A percentile compares a stretch with the other conserved stretches of the same genome.
Conservation (phyloP, 2,888 invertebrate species). For the Thera obeliscata region DNA sequence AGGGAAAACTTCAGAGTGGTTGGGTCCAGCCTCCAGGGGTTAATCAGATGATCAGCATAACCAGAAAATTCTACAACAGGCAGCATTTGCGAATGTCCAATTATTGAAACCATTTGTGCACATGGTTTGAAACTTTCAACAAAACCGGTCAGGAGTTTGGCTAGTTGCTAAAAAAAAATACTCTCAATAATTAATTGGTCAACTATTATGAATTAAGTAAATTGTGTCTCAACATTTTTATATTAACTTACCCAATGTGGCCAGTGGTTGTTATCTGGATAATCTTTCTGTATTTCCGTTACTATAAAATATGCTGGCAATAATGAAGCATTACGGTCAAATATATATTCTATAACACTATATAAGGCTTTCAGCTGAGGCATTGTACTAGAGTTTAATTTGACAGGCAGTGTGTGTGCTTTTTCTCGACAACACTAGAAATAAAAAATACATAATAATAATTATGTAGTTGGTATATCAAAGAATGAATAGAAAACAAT, state of each 20-base stretch:
- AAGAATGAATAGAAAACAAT: neutral
- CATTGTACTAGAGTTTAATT: slow-evolving; percentile 91
- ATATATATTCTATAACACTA: slow-evolving; percentile 93
- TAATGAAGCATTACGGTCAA: slow-evolving; percentile 95
- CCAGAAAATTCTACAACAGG: slow-evolving; percentile 97
- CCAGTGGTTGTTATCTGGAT: slow-evolving; percentile 91
- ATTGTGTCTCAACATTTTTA: neutral
- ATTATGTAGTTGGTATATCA: neutral
- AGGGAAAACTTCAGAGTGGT: slow-evolving; percentile 87
- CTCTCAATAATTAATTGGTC: neutral
- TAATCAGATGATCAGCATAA: slow-evolving; percentile 94
- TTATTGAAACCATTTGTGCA: slow-evolving; percentile 98
- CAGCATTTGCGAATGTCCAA: slow-evolving; percentile 94
- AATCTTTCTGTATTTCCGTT: slow-evolving; percentile 96
- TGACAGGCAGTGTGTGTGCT: slow-evolving; percentile 91
- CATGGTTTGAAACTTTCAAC: slow-evolving; percentile 96
- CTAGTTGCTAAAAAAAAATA: slow-evolving; percentile 88
- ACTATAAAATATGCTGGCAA: slow-evolving; percentile 97
- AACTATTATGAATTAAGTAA: neutral
- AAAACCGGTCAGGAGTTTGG: slow-evolving; percentile 93
- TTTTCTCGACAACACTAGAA: slow-evolving; percentile 93
- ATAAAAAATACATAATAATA: slow-evolving; percentile 10
- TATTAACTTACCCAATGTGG: slow-evolving; percentile 93
- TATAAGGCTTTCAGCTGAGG: slow-evolving; percentile 93
- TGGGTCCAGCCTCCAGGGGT: slow-evolving; percentile 97